phyloP scores from a whole-genome alignment of 1,140 invertebrate genomes.

The Aphelinus atriplicis region DNA sequence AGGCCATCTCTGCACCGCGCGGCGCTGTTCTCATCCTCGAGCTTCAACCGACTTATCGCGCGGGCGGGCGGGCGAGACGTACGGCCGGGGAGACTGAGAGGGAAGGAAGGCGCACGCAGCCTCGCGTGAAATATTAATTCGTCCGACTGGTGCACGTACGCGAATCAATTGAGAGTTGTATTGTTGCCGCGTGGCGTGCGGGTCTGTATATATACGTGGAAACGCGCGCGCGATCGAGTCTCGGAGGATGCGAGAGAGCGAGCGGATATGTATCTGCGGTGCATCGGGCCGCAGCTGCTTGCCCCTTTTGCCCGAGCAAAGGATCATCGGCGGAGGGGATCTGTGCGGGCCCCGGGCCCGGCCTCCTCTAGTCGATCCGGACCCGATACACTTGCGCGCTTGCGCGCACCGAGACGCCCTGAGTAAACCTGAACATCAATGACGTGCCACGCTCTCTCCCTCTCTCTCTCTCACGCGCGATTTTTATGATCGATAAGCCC shows the following conservation, averaged over 20 bases:
- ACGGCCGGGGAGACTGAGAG: background rate
- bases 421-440: conserved; percentile 22
- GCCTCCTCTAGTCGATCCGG: conserved; percentile 32
- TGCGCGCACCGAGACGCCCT: background rate
- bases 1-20: conserved; percentile 57
- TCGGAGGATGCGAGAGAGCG: too few species aligned
- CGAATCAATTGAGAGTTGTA: conserved; percentile 33
- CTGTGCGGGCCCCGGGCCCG: conserved; percentile 50
- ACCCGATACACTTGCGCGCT: conserved; percentile 24
- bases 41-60: conserved; percentile 44
- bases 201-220: too few species aligned
- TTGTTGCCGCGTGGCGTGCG: too few species aligned
- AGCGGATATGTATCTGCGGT: conserved; percentile 47
- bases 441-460: conserved; percentile 22
- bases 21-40: conserved; percentile 53
- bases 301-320: conserved; percentile 45
- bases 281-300: conserved; percentile 54
- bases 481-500: conserved; percentile 25
- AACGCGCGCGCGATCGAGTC: too few species aligned
- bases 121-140: conserved; percentile 35
- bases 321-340: conserved; percentile 41
- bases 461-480: conserved; percentile 1
- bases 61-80: conserved; percentile 36
- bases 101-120: too few species aligned
- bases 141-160: background rate